Conservation (phyloP, 2,888 invertebrate genomes). For the Lomographa bimaculata region DNA sequence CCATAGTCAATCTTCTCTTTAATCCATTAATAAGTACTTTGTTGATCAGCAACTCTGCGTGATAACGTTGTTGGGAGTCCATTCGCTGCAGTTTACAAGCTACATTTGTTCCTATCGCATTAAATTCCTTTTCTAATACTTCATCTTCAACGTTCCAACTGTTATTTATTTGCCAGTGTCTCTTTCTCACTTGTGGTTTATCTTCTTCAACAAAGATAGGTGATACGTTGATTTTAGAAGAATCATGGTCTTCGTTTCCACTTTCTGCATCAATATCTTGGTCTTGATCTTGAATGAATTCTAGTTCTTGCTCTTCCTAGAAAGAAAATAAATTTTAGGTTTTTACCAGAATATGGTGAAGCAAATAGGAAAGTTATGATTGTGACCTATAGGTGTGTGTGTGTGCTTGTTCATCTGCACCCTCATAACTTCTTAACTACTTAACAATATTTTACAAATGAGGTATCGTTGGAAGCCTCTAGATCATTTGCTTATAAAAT, state of each 20-base stretch:
- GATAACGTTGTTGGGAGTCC: conserved; percentile 42
- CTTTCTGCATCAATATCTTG: conserved; percentile 22
- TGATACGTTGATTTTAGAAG: conserved; percentile 15
- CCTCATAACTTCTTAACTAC: no score
- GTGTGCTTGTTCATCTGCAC: no score
- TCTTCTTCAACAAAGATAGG: conserved; percentile 7
- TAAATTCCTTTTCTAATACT: conserved; percentile 39
- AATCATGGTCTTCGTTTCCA: conserved; percentile 16
- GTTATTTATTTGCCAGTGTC: background rate
- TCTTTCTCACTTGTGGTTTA: conserved; percentile 11
- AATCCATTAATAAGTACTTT: conserved; percentile 49
- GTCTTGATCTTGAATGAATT: conserved; percentile 22
- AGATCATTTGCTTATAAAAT: no score
- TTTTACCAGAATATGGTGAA: no score
- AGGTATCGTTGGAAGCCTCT: no score
- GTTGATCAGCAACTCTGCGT: conserved; percentile 48
- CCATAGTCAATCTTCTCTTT: conserved; percentile 40
- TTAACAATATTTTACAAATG: no score
- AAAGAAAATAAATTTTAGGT: conserved; percentile 10
- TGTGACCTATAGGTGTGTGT: no score
- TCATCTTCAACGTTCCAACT: conserved; percentile 18
- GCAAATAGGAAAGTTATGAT: no score
- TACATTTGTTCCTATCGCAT: conserved; percentile 48
- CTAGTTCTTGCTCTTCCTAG: conserved; percentile 28
- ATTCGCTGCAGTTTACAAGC: conserved; percentile 48